Evolutionary conservation across 2,888 invertebrate species (phyloP).

Genomic region (Drosophila recens): DNA sequence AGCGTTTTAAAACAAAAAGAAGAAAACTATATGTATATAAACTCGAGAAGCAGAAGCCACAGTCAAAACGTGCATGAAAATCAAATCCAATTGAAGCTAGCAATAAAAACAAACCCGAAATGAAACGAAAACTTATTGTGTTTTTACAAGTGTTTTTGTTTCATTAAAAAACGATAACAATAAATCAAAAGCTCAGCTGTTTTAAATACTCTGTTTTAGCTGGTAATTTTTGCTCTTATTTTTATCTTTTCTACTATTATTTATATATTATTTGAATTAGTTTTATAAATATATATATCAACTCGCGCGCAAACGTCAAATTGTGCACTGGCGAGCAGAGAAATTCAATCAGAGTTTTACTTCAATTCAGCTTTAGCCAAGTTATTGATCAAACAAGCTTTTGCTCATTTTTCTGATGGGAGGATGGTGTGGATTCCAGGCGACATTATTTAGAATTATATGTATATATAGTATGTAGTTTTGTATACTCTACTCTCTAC

Average conservation of each 20-base stretch:
- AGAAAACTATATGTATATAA: slow-evolving; percentile 9
- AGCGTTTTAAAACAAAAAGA: slow-evolving; percentile 6
- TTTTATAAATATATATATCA: slow-evolving; percentile 20
- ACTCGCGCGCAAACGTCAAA: slow-evolving; percentile 57
- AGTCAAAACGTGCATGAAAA: slow-evolving; percentile 12
- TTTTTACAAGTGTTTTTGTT: slow-evolving; percentile 59
- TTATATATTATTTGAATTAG: slow-evolving; percentile 9
- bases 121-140: slow-evolving; percentile 35
- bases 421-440: slow-evolving; percentile 33
- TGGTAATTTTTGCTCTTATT: slow-evolving; percentile 1
- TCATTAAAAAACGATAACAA: slow-evolving; percentile 20
- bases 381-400: slow-evolving; percentile 79
- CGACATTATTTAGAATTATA: slow-evolving; percentile 57
- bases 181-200: slow-evolving; percentile 32
- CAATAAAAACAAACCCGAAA: slow-evolving; percentile 27
- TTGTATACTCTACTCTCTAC: neutral
- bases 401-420: slow-evolving; percentile 38
- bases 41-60: slow-evolving; percentile 29
- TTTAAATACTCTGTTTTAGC: slow-evolving; percentile 20
- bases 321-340: slow-evolving; percentile 56
- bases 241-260: slow-evolving; percentile 12
- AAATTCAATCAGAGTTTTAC: slow-evolving; percentile 55
- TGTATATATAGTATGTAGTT: neutral
- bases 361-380: slow-evolving; percentile 18
- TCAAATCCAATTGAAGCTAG: slow-evolving; percentile 40